Percentiles rank a stretch among this genome's conserved stretches.
Evolutionary conservation across 2,113 vertebrate genomes (phyloP).

Genomic region (Telmatochromis brachygnathus): DNA sequence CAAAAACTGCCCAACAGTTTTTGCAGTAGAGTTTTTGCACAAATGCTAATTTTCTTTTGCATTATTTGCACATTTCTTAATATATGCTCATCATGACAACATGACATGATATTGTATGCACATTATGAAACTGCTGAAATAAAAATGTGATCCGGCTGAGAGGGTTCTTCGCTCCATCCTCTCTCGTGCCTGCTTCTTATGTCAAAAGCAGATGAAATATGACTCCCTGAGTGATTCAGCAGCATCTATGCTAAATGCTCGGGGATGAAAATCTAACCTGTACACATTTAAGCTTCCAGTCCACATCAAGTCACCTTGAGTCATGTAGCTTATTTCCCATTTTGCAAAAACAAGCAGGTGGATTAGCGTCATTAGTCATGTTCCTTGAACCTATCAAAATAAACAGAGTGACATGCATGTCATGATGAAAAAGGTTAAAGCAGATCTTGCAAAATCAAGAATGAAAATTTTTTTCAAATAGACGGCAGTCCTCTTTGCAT

Average conservation of each 20-base stretch:
- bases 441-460: not conserved
- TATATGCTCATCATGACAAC: not conserved
- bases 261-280: not conserved
- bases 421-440: not conserved
- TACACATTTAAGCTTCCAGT: not conserved
- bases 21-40: not conserved
- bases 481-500: not conserved
- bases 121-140: not conserved
- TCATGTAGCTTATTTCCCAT: not conserved
- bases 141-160: not conserved
- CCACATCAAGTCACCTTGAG: not conserved
- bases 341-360: not conserved
- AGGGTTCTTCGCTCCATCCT: not conserved
- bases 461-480: not conserved
- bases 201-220: not conserved
- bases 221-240: not conserved
- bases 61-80: not conserved
- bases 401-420: not conserved
- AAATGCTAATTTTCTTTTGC: not conserved
- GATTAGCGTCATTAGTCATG: not conserved
- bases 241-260: not conserved
- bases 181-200: slow-evolving; percentile 1
- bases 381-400: not conserved
- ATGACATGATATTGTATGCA: not conserved
- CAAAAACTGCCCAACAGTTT: not conserved